phyloP scores from a whole-genome alignment of 2,797 vertebrate genomes.

The Sebastes diploproa region DNA sequence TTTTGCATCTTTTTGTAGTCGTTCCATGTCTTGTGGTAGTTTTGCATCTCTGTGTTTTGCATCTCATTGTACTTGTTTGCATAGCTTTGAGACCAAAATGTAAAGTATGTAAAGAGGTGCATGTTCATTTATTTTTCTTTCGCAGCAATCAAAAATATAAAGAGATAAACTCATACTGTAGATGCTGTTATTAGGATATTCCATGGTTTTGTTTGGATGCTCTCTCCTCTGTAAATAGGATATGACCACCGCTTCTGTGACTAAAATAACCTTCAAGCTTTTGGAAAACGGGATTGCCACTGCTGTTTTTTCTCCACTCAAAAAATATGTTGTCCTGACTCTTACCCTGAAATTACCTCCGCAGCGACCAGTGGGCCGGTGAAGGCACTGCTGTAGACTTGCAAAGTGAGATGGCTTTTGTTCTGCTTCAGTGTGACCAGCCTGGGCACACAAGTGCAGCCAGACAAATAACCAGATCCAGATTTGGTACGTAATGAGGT shows the following conservation, averaged over 20 bases:
- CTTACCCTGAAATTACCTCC: slow-evolving; percentile 49
- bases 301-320: slow-evolving; percentile 19
- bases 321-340: slow-evolving; percentile 14
- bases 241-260: neutral
- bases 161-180: neutral
- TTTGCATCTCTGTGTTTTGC: too few relatives aligned
- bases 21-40: too few relatives aligned
- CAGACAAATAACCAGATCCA: slow-evolving; percentile 49
- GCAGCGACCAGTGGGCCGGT: slow-evolving; percentile 3
- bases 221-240: slow-evolving; percentile 6
- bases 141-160: neutral
- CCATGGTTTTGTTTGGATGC: neutral
- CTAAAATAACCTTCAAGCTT: slow-evolving; percentile 30
- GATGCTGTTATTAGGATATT: neutral
- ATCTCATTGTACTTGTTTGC: too few relatives aligned
- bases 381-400: slow-evolving; percentile 2
- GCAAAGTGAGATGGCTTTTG: slow-evolving; percentile 19
- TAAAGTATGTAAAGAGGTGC: neutral
- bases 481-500: slow-evolving; percentile 63
- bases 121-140: neutral
- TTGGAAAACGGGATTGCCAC: neutral
- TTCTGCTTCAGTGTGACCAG: slow-evolving; percentile 29
- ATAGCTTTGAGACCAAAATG: neutral
- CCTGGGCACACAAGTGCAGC: slow-evolving; percentile 20
- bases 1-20: neutral